These are phyloP conservation scores for Esox lucius DNA, from an alignment of 2,797 vertebrate species.

Conservation along the genomic window DNA sequence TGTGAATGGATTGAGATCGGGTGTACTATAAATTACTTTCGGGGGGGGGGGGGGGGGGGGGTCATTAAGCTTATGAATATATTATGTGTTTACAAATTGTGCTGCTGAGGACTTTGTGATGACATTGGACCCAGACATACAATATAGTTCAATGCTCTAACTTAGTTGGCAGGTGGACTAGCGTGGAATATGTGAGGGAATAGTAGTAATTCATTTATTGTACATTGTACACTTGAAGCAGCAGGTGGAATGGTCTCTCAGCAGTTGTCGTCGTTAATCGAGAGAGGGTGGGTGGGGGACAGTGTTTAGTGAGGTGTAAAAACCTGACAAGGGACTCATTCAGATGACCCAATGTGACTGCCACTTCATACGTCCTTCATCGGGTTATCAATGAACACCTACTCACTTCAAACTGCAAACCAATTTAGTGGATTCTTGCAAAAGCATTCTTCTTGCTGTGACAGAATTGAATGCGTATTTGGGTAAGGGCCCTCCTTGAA, in stretches of 20 bases:
- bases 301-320: too few species aligned
- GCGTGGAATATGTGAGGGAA: neutral
- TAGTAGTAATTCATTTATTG: neutral
- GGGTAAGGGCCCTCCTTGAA: neutral
- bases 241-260: neutral
- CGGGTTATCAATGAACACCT: too few species aligned
- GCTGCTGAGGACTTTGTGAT: neutral
- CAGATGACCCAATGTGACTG: too few species aligned
- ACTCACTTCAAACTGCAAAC: too few species aligned
- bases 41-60: slow-evolving; percentile 2
- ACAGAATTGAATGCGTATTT: neutral
- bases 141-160: neutral
- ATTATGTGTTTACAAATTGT: neutral
- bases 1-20: neutral
- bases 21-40: neutral
- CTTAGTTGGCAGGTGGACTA: neutral
- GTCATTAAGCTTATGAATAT: neutral
- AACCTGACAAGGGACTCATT: too few species aligned
- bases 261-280: neutral
- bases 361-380: too few species aligned
- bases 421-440: too few species aligned
- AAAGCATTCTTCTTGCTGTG: too few species aligned
- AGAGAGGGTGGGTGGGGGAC: too few species aligned
- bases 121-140: neutral
- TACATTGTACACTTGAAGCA: neutral